Base-by-base conservation (phyloP, 2,888 invertebrate genomes). In the Scaptomyza caliginosa region DNA sequence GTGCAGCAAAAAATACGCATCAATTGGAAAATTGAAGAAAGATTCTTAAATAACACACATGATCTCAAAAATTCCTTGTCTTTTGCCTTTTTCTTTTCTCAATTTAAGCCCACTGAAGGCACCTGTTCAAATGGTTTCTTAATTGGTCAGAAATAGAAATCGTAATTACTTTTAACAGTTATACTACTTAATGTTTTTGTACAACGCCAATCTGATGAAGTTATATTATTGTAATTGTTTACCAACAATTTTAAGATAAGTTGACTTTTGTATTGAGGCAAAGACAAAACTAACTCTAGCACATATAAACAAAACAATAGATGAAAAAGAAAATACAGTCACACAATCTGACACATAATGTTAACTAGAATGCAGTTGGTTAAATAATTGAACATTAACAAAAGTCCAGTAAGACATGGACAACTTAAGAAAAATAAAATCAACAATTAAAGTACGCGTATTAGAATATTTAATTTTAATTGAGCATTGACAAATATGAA, bases 401-500 rank as follows among this genome's bases (percentile, higher is more conserved):
- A 67, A 63, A 67, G 62, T 74, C 34, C 66, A 74, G 54, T 51
- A 48, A 66, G 49, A 13, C 23, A 36, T 43, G 28, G 30, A 68
- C 39, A 66, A 39, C 8, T 52, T 38, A 66, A 34, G n/a, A 67
- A 51, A 62, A 26, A 7, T 38, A 55, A 65, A 68, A 56, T 13
- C 38, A 56, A 70, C 38, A 85, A 65, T 49, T 60, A 65, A 66
- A 69, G 40, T 60, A 63, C 57, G 75, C 75, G 72, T 45, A 74
- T 58, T 74, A 69, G 76, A 63, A 58, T 56, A 80, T 77, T 86
- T 67, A 64, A 81, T 86, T 84, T 80, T 72, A 86, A 81, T 84
- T 84, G 67, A 77, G 51, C 67, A 67, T 60, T 49, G 65, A 75
- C 26, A 63, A 52, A 55, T 34, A 46, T 57, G 50, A 62, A 32